Percentiles rank a stretch among this genome's conserved stretches.
Conservation (phyloP, 23 tunicate species). For the Ascidia mentula region DNA sequence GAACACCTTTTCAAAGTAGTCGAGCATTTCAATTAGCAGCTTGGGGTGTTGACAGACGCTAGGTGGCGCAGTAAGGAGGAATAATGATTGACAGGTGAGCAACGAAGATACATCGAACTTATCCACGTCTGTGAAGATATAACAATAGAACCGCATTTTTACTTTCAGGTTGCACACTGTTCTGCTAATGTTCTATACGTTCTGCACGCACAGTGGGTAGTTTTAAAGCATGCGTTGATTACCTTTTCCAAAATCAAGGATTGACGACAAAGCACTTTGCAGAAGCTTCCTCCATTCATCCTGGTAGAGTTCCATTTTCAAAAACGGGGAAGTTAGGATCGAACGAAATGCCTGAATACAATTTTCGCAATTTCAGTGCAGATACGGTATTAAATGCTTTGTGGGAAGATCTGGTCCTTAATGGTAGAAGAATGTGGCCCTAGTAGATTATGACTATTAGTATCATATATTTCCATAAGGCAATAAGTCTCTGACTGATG, state of each 20-base stretch:
- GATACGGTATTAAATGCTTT: no score
- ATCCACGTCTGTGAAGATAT: neutral
- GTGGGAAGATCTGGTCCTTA: no score
- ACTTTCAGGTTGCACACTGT: no score
- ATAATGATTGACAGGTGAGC: constrained; percentile 66
- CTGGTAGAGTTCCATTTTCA: constrained; percentile 22
- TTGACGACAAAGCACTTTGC: constrained; percentile 59
- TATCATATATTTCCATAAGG: no score
- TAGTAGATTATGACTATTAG: no score
- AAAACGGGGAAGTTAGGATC: constrained; percentile 36
- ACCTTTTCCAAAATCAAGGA: constrained; percentile 76
- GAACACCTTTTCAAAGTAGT: constrained; percentile 49
- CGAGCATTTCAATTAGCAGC: constrained; percentile 50
- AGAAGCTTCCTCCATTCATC: constrained; percentile 62
- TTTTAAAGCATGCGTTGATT: no score
- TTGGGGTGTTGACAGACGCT: constrained; percentile 20
- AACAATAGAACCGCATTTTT: no score
- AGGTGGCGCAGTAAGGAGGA: constrained; percentile 57
- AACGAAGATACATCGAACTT: constrained; percentile 26
- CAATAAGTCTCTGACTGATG: no score
- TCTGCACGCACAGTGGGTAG: no score
- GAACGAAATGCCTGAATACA: constrained; percentile 36
- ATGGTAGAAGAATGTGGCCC: no score
- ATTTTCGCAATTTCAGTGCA: neutral
- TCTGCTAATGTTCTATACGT: no score